Conservation (phyloP, 2,113 vertebrate genomes). For the Mustelus asterias region DNA sequence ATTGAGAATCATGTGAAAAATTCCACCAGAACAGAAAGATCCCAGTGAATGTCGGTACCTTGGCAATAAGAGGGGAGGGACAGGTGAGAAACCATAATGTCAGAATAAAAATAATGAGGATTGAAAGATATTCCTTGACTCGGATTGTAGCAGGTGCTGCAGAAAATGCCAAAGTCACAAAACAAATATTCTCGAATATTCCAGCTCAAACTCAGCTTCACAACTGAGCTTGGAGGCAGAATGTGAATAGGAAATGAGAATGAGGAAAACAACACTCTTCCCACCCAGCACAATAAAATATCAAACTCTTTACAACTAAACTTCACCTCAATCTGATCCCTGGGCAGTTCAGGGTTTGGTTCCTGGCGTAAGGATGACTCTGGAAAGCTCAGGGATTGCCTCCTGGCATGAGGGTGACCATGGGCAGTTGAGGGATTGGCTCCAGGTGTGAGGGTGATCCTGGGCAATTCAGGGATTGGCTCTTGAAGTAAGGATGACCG, state of each 20-base stretch:
- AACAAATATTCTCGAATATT: background rate
- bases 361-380: too few species aligned
- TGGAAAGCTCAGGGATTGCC: too few species aligned
- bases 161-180: background rate
- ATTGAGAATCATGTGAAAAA: background rate
- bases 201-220: background rate
- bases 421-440: background rate
- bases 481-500: background rate
- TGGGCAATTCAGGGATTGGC: background rate
- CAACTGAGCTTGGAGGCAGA: background rate
- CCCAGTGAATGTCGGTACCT: background rate
- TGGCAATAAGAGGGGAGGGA: background rate
- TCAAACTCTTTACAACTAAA: background rate
- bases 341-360: too few species aligned
- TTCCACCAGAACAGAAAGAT: background rate
- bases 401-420: too few species aligned
- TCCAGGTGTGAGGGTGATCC: background rate
- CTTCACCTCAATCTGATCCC: background rate
- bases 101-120: background rate
- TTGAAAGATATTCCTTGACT: background rate
- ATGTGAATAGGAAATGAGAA: background rate
- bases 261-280: background rate
- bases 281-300: background rate
- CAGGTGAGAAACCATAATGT: background rate
- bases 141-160: background rate